A percentile compares a stretch with the other conserved stretches of the same genome.
Conservation (phyloP, 2,797 vertebrate genomes). For the Rhinella marina region DNA sequence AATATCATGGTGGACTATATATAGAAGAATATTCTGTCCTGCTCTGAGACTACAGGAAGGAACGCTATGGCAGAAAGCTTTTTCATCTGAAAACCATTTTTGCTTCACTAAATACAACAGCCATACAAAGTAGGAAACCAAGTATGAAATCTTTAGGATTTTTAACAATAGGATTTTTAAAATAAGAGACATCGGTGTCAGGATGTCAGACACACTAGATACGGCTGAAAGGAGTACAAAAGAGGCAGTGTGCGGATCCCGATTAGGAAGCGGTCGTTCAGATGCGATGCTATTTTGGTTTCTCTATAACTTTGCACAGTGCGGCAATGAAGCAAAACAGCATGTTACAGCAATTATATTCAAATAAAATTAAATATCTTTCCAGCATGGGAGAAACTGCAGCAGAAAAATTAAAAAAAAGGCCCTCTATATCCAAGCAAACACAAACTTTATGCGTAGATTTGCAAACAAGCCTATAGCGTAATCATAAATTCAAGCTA, state of each 20-base stretch:
- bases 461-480: conserved; percentile 17
- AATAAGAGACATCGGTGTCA: conserved; percentile 49
- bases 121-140: conserved; percentile 61
- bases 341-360: conserved; percentile 52
- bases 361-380: conserved; percentile 41
- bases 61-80: conserved; percentile 24
- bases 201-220: conserved; percentile 60
- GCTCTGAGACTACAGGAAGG: conserved; percentile 25
- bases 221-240: conserved; percentile 54
- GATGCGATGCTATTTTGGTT: conserved; percentile 56
- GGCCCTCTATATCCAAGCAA: neutral
- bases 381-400: conserved; percentile 1
- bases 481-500: neutral
- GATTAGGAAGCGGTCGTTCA: conserved; percentile 47
- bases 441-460: neutral
- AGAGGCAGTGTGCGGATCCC: conserved; percentile 37
- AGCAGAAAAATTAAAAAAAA: neutral
- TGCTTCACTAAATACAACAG: conserved; percentile 57
- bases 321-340: conserved; percentile 46
- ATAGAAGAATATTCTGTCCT: conserved; percentile 32
- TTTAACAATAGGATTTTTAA: conserved; percentile 58
- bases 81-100: conserved; percentile 49
- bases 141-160: conserved; percentile 57
- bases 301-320: conserved; percentile 44
- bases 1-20: conserved; percentile 17